phyloP scores from a whole-genome alignment of 2,888 invertebrate species.

The Eurytoma adleriae region DNA sequence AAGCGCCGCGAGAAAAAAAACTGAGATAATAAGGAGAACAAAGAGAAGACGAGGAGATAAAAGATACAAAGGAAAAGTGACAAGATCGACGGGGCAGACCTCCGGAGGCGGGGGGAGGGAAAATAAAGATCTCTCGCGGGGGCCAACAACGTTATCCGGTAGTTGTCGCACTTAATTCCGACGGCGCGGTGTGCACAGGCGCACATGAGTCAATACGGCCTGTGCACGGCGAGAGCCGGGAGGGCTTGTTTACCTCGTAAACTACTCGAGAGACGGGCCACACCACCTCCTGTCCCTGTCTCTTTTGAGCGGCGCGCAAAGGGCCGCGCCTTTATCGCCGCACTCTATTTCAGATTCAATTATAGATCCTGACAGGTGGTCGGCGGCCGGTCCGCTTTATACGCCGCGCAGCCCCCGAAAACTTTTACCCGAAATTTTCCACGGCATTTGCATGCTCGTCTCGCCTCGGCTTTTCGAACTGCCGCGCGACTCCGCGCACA shows the following conservation, averaged over 20 bases:
- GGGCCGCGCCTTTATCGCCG: not conserved
- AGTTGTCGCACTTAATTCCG: slow-evolving; percentile 12
- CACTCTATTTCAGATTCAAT: slow-evolving; percentile 32
- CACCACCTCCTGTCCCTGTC: not conserved
- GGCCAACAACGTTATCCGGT: slow-evolving; percentile 2
- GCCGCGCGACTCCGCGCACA: not conserved
- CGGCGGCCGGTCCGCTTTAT: not conserved
- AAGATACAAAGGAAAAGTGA: slow-evolving; percentile 7
- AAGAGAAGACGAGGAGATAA: not conserved
- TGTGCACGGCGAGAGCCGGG: too few species aligned
- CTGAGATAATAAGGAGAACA: not conserved
- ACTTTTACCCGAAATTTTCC: not conserved
- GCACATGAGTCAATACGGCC: not conserved
- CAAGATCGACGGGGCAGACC: slow-evolving; percentile 17
- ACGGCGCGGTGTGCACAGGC: too few species aligned
- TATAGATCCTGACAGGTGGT: slow-evolving; percentile 26
- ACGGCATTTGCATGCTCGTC: not conserved
- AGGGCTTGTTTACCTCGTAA: slow-evolving; percentile 14
- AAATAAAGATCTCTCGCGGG: slow-evolving; percentile 14
- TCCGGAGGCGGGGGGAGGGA: too few species aligned
- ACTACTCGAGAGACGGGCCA: not conserved
- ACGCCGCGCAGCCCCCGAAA: not conserved
- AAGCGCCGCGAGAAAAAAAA: not conserved
- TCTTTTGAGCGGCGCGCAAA: not conserved
- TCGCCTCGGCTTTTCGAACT: not conserved